Percentiles rank a stretch among this genome's conserved stretches.
These are phyloP conservation scores for Rafetus swinhoei DNA, from an alignment of 2,113 vertebrate genomes.

Conservation along the genomic window DNA sequence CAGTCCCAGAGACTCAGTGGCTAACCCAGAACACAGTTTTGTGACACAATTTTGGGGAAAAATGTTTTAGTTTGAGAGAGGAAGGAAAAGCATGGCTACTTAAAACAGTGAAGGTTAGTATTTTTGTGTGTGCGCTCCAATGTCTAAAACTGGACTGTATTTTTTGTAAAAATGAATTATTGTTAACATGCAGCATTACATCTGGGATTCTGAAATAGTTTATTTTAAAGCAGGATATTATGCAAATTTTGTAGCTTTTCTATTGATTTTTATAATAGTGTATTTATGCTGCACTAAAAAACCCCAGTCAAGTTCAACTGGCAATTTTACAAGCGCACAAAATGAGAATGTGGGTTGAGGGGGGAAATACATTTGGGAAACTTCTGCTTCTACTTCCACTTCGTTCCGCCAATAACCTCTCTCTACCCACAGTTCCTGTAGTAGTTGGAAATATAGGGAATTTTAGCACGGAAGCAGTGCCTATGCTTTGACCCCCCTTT, in stretches of 20 bases:
- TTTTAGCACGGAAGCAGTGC: neutral
- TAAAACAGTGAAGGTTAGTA: slow-evolving; percentile 64
- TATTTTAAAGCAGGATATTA: neutral
- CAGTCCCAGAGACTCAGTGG: slow-evolving; percentile 56
- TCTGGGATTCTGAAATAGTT: slow-evolving; percentile 17
- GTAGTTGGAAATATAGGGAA: neutral
- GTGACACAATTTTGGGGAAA: slow-evolving; percentile 53
- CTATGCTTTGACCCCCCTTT: neutral
- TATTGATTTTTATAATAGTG: slow-evolving; percentile 6
- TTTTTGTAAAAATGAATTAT: slow-evolving; percentile 21
- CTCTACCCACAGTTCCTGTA: accelerated
- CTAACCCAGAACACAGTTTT: slow-evolving; percentile 54
- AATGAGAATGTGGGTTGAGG: neutral
- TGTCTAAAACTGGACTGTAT: slow-evolving; percentile 19
- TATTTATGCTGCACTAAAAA: neutral
- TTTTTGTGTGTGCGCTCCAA: slow-evolving; percentile 38
- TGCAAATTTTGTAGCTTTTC: neutral
- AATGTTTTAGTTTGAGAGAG: slow-evolving; percentile 67
- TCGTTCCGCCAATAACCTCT: neutral
- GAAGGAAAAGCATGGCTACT: slow-evolving; percentile 63
- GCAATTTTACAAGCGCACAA: neutral
- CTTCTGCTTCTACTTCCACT: neutral
- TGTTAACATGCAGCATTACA: slow-evolving; percentile 6
- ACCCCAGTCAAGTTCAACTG: neutral
- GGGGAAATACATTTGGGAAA: neutral